A percentile compares a stretch with the other conserved stretches of the same genome.
phyloP scores from a whole-genome alignment of 2,888 invertebrate genomes.

The Cantharis flavilabris region DNA sequence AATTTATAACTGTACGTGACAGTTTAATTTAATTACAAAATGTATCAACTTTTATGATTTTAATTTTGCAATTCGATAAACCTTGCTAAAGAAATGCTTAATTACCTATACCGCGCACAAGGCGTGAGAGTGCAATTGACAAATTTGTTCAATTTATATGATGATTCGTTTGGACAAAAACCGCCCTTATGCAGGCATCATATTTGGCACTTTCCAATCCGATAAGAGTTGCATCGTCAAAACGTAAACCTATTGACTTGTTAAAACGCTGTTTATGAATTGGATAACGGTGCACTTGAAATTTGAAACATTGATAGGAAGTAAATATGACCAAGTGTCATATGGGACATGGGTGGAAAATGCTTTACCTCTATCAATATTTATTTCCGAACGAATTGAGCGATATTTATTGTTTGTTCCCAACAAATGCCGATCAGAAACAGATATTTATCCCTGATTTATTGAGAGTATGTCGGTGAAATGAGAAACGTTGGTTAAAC shows the following conservation, averaged over 20 bases:
- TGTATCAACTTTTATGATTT: slow-evolving; percentile 15
- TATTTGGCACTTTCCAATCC: slow-evolving; percentile 3
- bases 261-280: slow-evolving; percentile 51
- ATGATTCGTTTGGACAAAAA: slow-evolving; percentile 3
- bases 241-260: slow-evolving; percentile 49
- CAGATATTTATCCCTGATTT: slow-evolving; percentile 48
- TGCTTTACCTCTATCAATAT: slow-evolving; percentile 33
- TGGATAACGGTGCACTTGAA: slow-evolving; percentile 46
- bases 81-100: slow-evolving; percentile 28
- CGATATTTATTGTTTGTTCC: slow-evolving; percentile 47
- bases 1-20: not conserved
- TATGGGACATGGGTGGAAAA: not conserved
- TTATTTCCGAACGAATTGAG: slow-evolving; percentile 43
- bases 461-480: slow-evolving; percentile 1
- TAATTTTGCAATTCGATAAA: slow-evolving; percentile 18
- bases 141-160: slow-evolving; percentile 33
- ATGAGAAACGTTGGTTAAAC: not conserved
- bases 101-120: slow-evolving; percentile 33
- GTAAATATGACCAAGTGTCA: slow-evolving; percentile 32
- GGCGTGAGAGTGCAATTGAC: slow-evolving; percentile 36
- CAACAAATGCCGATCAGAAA: slow-evolving; percentile 45
- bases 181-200: slow-evolving; percentile 8
- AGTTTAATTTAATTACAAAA: not conserved
- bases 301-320: slow-evolving; percentile 48
- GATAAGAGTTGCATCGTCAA: slow-evolving; percentile 35